phyloP scores from a whole-genome alignment of 2,888 invertebrate species.

The Hypolimnas misippus region DNA sequence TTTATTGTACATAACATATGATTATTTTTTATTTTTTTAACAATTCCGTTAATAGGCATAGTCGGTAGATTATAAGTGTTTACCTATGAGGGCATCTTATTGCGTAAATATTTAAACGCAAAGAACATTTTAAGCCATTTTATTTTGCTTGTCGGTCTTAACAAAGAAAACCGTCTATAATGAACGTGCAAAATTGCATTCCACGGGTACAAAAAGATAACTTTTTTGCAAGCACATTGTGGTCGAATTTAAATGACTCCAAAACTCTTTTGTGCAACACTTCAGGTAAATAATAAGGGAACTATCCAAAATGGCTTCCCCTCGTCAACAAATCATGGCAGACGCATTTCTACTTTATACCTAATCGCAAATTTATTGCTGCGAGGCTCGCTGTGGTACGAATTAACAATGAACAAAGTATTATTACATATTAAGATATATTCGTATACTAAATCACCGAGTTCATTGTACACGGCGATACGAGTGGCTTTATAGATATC shows the following conservation, averaged over 20 bases:
- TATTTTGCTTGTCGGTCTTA: conserved; percentile 28
- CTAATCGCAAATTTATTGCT: conserved; percentile 82
- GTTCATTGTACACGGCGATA: conserved; percentile 61
- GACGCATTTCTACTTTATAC: conserved; percentile 72
- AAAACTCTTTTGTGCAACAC: conserved; percentile 57
- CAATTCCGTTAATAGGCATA: too few species aligned
- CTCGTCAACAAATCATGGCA: conserved; percentile 67
- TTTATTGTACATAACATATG: not conserved
- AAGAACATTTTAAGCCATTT: not conserved
- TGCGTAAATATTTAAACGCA: not conserved
- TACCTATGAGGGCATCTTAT: not conserved
- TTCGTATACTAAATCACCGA: conserved; percentile 64
- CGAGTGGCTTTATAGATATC: conserved; percentile 65
- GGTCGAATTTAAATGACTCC: conserved; percentile 74
- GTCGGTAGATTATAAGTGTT: too few species aligned
- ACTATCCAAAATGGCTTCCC: conserved; percentile 65
- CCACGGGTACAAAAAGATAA: conserved; percentile 64
- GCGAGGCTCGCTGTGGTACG: conserved; percentile 70
- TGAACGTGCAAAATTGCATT: conserved; percentile 69
- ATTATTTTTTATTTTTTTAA: not conserved
- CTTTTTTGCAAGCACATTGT: conserved; percentile 66
- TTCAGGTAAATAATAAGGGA: conserved; percentile 73
- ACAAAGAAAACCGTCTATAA: conserved; percentile 62
- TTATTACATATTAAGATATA: conserved; percentile 71
- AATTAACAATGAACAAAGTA: conserved; percentile 79